Evolutionary conservation across 2,797 vertebrate genomes (phyloP), one percentile per base, ranked within the genome.

Genomic region (Melanogrammus aeglefinus): DNA sequence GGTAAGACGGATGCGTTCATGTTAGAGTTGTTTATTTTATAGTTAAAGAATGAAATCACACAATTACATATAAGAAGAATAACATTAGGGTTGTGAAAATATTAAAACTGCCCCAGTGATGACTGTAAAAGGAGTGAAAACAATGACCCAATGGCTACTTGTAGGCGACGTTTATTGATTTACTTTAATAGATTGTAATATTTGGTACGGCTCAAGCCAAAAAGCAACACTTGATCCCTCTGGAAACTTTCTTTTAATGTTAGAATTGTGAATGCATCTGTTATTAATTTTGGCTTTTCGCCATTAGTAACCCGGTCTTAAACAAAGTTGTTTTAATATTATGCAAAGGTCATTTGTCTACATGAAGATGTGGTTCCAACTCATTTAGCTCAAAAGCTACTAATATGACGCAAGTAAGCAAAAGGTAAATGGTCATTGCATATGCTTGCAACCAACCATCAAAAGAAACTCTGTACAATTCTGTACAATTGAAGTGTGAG

Each of bases 391-490:
- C 12, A 16, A n/a, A 57, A 57, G n/a, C 35, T 36, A 36, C 35
- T 36, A 36, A 36, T 36, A 36, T 36, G 35, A 36, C 35, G 35
- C 35, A 36, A 36, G 35, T 6, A 6, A 36, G 35, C 6, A 36
- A 36, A 36, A 36, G 51, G 82, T 81, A 75, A 84, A 90, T 83
- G 76, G 81, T 80, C 79, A 90, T 86, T 73, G 85, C 85, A 91
- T 78, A 86, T 88, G 83, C 77, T 86, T 90, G 89, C 87, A 89
- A 86, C 89, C 91, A 91, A 90, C 89, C 87, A 89, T 91, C 87
- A 89, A 90, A 87, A n/a, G n/a, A n/a, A n/a, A n/a, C n/a, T n/a
- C n/a, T n/a, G n/a, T n/a, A n/a, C n/a, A n/a, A n/a, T 76, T 74
- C 74, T 66, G 73, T 70, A 36, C 73, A 77, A 47, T 41, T 74